A percentile compares a stretch with the other conserved stretches of the same genome.
These are phyloP conservation scores for Drosophila subquinaria DNA, from an alignment of 2,888 invertebrate species.

Conservation along the genomic window DNA sequence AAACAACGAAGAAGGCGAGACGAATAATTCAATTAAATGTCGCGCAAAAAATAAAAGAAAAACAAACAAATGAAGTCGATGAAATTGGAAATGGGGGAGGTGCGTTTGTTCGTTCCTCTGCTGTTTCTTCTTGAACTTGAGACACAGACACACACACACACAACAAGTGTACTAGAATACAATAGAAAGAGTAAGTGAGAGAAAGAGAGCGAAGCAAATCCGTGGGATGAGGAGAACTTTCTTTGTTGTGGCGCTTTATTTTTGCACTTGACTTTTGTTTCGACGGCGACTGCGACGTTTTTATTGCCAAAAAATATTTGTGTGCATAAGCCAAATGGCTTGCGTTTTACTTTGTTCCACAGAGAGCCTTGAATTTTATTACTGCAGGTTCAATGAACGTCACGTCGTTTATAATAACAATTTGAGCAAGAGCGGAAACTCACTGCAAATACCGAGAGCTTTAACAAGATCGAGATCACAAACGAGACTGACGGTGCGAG, in stretches of 20 bases:
- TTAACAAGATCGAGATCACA: slow-evolving; percentile 60
- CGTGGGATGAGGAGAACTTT: slow-evolving; percentile 52
- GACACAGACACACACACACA: slow-evolving; percentile 22
- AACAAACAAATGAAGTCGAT: slow-evolving; percentile 57
- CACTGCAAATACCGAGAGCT: slow-evolving; percentile 42
- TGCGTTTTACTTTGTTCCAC: slow-evolving; percentile 36
- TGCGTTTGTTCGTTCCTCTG: slow-evolving; percentile 16
- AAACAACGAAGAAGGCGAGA: slow-evolving; percentile 36
- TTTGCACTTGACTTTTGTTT: slow-evolving; percentile 75
- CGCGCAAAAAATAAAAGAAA: slow-evolving; percentile 40
- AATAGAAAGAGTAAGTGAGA: slow-evolving; percentile 4
- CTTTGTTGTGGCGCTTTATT: slow-evolving; percentile 69
- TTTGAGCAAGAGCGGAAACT: slow-evolving; percentile 43
- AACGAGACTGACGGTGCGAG: slow-evolving; percentile 48
- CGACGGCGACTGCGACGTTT: slow-evolving; percentile 50
- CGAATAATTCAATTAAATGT: slow-evolving; percentile 75
- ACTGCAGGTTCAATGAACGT: slow-evolving; percentile 69
- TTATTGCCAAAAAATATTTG: slow-evolving; percentile 71
- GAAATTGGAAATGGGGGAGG: slow-evolving; percentile 18
- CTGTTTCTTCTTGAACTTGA: slow-evolving; percentile 63
- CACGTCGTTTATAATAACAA: slow-evolving; percentile 23
- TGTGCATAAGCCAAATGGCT: slow-evolving; percentile 32
- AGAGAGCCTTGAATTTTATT: slow-evolving; percentile 62
- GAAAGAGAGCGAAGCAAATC: slow-evolving; percentile 11
- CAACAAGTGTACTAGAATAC: slow-evolving; percentile 17